phyloP scores from a whole-genome alignment of 2,797 vertebrate species.

The Oreortyx pictus region DNA sequence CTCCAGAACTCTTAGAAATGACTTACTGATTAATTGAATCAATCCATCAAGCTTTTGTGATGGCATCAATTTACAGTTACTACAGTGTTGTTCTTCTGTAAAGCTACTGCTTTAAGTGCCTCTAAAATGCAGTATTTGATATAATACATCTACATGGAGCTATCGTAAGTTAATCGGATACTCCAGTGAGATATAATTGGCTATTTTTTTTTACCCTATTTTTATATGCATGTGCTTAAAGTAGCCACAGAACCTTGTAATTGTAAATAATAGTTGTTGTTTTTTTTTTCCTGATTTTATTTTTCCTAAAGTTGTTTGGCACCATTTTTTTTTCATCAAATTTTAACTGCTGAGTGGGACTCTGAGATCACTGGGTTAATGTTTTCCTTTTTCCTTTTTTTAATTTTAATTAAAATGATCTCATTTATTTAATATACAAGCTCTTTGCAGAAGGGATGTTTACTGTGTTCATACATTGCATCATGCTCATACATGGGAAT shows the following conservation, averaged over 20 bases:
- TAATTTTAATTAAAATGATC: background rate
- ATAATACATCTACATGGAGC: background rate
- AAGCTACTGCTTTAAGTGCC: constrained; percentile 45
- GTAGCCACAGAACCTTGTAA: background rate
- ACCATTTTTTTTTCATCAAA: background rate
- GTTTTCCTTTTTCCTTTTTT: background rate
- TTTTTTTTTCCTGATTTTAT: background rate
- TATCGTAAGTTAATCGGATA: background rate
- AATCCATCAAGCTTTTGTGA: constrained; percentile 77
- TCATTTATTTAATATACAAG: background rate
- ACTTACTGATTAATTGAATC: constrained; percentile 80
- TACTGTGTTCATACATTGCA: background rate
- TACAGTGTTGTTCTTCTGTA: constrained; percentile 32
- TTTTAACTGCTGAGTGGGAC: background rate
- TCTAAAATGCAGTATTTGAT: constrained; percentile 22
- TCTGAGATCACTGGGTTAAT: background rate
- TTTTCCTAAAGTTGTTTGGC: background rate
- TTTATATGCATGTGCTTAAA: background rate
- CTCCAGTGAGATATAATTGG: background rate
- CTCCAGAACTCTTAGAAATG: constrained; percentile 73
- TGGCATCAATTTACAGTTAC: constrained; percentile 71
- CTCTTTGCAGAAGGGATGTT: background rate
- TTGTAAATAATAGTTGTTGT: background rate
- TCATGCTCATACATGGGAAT: background rate
- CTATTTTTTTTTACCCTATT: background rate